Conservation (phyloP, 2,888 invertebrate species). For the Alviniconcha strummeri region DNA sequence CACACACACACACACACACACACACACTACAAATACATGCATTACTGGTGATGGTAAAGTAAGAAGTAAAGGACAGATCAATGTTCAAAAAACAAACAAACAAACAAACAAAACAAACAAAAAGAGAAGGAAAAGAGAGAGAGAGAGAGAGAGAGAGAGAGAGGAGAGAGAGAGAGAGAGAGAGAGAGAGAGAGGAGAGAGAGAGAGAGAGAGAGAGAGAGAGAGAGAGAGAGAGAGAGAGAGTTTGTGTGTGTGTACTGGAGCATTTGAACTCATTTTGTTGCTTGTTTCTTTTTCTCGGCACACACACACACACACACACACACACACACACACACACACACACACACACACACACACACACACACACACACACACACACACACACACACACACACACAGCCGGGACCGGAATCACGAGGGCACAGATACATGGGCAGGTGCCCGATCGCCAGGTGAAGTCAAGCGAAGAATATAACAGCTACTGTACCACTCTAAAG, state of each 20-base stretch:
- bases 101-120: no score
- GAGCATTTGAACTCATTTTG: no score
- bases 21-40: background rate
- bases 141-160: background rate
- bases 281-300: no score
- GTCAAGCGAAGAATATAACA: no score
- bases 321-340: slow-evolving; percentile 4
- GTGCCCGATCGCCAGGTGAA: no score
- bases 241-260: background rate
- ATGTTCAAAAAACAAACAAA: no score
- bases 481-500: no score
- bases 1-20: background rate
- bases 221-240: background rate
- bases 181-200: background rate
- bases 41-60: no score
- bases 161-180: background rate
- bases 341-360: slow-evolving; percentile 3
- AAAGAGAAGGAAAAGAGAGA: background rate
- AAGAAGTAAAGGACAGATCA: no score
- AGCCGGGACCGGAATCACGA: no score
- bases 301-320: background rate
- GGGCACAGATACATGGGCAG: no score
- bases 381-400: slow-evolving; percentile 1
- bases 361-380: slow-evolving; percentile 10
- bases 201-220: background rate